These are phyloP conservation scores for Melanchra persicariae DNA, from an alignment of 2,888 invertebrate genomes.

Conservation along the genomic window DNA sequence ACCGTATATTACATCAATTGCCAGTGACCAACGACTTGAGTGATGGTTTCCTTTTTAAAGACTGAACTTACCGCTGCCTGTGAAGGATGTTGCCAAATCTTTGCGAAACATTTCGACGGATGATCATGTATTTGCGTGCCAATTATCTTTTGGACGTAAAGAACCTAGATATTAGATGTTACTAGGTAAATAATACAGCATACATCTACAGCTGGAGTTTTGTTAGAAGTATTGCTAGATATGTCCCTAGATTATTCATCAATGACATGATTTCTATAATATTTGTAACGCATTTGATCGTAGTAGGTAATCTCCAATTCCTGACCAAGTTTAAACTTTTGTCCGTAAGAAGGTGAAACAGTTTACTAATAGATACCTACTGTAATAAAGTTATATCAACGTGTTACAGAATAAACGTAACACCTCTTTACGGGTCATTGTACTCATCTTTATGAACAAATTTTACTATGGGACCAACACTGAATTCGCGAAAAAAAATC, in stretches of 20 bases:
- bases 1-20: constrained; percentile 37
- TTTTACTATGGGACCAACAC: too few relatives aligned
- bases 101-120: constrained; percentile 25
- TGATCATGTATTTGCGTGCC: constrained; percentile 14
- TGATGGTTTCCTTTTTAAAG: constrained; percentile 45
- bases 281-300: not conserved
- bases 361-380: too few relatives aligned
- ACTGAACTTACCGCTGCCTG: constrained; percentile 7
- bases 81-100: constrained; percentile 43
- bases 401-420: too few relatives aligned
- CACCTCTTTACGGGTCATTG: too few relatives aligned
- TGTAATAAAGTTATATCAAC: too few relatives aligned
- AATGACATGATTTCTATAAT: too few relatives aligned
- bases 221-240: not conserved
- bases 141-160: constrained; percentile 28
- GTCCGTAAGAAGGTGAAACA: not conserved
- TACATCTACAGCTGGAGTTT: not conserved
- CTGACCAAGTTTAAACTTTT: not conserved
- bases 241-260: not conserved
- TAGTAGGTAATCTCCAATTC: not conserved
- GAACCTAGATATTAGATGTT: not conserved
- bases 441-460: too few relatives aligned
- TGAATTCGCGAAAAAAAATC: too few relatives aligned
- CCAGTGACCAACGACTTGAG: constrained; percentile 37
- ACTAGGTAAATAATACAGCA: not conserved